phyloP scores from a whole-genome alignment of 1,140 invertebrate species.

The Homalodisca vitripennis region DNA sequence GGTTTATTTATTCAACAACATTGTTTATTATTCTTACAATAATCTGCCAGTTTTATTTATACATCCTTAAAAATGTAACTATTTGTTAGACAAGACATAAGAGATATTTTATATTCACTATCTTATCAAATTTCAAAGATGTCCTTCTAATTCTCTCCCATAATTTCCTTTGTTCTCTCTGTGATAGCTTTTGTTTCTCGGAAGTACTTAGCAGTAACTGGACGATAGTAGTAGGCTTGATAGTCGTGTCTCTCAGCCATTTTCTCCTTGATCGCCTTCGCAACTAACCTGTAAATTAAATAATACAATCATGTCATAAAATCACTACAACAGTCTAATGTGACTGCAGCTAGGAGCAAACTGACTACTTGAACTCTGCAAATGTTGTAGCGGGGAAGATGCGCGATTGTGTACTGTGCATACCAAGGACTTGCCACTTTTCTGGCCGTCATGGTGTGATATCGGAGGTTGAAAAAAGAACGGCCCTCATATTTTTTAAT shows the following conservation, averaged over 20 bases:
- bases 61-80: background rate
- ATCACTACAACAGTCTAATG: background rate
- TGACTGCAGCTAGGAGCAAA: background rate
- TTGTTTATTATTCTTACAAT: background rate
- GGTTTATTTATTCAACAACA: background rate
- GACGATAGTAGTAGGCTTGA: slow-evolving; percentile 79
- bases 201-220: slow-evolving; percentile 64
- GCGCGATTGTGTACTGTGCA: slow-evolving; percentile 30
- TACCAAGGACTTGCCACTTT: background rate
- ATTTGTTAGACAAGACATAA: background rate
- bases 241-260: slow-evolving; percentile 79
- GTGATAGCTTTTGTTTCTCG: slow-evolving; percentile 42
- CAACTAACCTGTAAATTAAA: slow-evolving; percentile 56
- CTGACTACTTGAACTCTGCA: background rate
- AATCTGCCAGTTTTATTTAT: background rate
- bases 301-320: slow-evolving; percentile 31
- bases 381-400: no score
- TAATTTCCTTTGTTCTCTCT: background rate
- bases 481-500: background rate
- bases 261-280: slow-evolving; percentile 63
- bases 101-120: background rate
- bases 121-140: background rate
- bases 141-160: slow-evolving; percentile 12
- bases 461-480: background rate
- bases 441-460: background rate